phyloP scores from a whole-genome alignment of 2,113 vertebrate genomes.

The Sander vitreus region DNA sequence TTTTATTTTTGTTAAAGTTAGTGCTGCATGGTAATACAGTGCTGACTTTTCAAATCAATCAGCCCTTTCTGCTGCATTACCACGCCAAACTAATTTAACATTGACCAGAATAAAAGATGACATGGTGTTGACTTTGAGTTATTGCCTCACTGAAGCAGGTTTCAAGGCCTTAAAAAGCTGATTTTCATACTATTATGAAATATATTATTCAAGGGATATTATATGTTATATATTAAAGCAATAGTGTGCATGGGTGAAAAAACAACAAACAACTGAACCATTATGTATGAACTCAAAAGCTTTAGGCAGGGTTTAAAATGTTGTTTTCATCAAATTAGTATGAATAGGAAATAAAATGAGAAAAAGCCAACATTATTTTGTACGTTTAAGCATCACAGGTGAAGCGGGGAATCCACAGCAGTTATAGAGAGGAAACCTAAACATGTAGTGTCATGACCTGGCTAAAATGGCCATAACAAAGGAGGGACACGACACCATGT shows the following conservation, averaged over 20 bases:
- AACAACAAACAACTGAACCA: not conserved
- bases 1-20: slow-evolving; percentile 21
- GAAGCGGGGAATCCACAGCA: too few species aligned
- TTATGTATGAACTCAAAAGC: not conserved
- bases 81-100: slow-evolving; percentile 18
- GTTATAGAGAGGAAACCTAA: too few species aligned
- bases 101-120: slow-evolving; percentile 33
- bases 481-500: too few species aligned
- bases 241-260: not conserved
- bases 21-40: slow-evolving; percentile 9
- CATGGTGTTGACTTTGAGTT: slow-evolving; percentile 34
- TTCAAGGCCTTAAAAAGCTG: slow-evolving; percentile 16
- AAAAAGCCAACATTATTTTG: too few species aligned
- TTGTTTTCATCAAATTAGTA: too few species aligned
- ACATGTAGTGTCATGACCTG: too few species aligned
- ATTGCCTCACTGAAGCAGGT: slow-evolving; percentile 16
- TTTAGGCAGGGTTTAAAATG: not conserved
- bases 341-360: too few species aligned
- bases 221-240: too few species aligned
- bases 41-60: slow-evolving; percentile 24
- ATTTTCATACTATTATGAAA: slow-evolving; percentile 20
- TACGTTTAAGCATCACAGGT: too few species aligned
- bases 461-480: too few species aligned
- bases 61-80: slow-evolving; percentile 27
- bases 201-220: not conserved